Percentiles rank a stretch among this genome's conserved stretches.
Evolutionary conservation across 2,113 vertebrate species (phyloP).

Genomic region (Proterorhinus semilunaris): DNA sequence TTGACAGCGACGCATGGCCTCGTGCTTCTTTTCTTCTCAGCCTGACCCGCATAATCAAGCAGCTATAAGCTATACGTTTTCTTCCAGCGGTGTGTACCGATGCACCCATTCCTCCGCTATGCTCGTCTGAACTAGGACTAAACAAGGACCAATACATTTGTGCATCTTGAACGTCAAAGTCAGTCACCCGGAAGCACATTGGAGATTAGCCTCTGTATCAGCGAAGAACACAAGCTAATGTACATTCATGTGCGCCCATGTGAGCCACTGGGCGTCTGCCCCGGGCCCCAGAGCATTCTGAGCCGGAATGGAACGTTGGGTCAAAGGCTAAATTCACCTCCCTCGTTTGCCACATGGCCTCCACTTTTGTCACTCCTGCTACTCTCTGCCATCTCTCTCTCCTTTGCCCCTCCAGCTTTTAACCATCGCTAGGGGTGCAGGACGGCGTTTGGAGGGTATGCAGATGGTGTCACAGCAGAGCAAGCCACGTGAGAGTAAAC

Average conservation of each 20-base stretch:
- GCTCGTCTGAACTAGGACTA: not conserved
- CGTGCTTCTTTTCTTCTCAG: constrained; percentile 43
- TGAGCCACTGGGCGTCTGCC: constrained; percentile 46
- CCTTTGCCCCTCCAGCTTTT: not conserved
- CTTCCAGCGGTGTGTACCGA: not conserved
- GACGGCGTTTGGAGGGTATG: not conserved
- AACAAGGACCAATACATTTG: constrained; percentile 17
- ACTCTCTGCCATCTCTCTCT: not conserved
- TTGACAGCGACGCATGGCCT: constrained; percentile 47
- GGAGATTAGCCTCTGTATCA: constrained; percentile 24
- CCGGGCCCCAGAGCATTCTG: constrained; percentile 44
- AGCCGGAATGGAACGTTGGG: constrained; percentile 38
- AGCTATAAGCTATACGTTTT: constrained; percentile 27
- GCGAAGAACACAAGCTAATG: constrained; percentile 8
- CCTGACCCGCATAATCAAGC: constrained; percentile 62
- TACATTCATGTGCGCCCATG: constrained; percentile 44
- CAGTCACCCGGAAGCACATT: constrained; percentile 25
- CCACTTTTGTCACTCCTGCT: not conserved
- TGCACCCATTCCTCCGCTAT: not conserved
- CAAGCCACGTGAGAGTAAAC: too few species aligned
- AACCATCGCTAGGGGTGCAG: not conserved
- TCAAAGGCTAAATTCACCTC: constrained; percentile 46
- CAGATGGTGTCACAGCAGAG: too few species aligned
- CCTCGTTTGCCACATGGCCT: constrained; percentile 23
- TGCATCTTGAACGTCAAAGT: constrained; percentile 31